Evolutionary conservation across 2,113 vertebrate species (phyloP).

Genomic region (Stegastes partitus): DNA sequence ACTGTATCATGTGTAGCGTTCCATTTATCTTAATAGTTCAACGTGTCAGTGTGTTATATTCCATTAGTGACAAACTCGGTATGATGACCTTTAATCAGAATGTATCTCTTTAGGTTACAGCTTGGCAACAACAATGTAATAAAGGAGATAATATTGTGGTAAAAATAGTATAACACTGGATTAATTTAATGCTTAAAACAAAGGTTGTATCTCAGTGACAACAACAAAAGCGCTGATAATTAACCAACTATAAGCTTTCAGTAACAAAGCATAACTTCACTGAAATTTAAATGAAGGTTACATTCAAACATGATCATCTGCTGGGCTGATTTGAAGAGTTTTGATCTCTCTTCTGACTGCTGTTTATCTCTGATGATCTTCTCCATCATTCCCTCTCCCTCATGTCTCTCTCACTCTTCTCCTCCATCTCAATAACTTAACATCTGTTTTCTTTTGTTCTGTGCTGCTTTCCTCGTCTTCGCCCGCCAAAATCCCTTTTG

Average conservation of each 20-base stretch:
- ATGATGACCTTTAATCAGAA: not conserved
- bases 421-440: slow-evolving; percentile 32
- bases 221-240: not conserved
- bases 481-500: slow-evolving; percentile 47
- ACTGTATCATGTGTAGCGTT: no score
- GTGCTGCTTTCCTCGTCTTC: slow-evolving; percentile 11
- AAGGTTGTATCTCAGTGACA: not conserved
- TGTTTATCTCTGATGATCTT: slow-evolving; percentile 38
- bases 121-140: not conserved
- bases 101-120: not conserved
- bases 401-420: slow-evolving; percentile 2
- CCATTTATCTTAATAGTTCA: no score
- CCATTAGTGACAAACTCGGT: no score
- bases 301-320: slow-evolving; percentile 2
- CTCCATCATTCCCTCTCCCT: not conserved
- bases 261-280: not conserved
- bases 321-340: slow-evolving; percentile 18
- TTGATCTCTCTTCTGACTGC: slow-evolving; percentile 17
- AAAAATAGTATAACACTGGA: not conserved
- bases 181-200: not conserved
- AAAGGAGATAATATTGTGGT: not conserved
- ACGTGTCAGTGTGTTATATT: no score
- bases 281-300: slow-evolving; percentile 3
- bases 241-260: not conserved
- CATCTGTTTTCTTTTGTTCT: slow-evolving; percentile 47